Evolutionary conservation across 2,888 invertebrate genomes (phyloP).

Genomic region (Chaitophorus viminalis): DNA sequence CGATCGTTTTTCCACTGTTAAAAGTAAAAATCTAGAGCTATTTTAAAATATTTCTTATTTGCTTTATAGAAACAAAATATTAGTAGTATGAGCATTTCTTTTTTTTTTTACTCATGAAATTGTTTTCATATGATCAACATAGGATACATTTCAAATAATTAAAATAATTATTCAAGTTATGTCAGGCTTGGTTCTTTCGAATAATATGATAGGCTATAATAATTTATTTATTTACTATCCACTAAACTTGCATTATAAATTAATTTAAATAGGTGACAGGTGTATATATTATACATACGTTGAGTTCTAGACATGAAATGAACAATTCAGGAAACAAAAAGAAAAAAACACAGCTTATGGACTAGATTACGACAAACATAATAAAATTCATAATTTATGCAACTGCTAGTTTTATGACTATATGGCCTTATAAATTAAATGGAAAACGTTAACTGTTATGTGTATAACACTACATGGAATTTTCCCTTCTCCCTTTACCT

Average conservation of each 20-base stretch:
- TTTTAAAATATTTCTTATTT: constrained; percentile 1
- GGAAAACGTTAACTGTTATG: not conserved
- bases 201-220: no score
- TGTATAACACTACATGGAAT: not conserved
- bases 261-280: not conserved
- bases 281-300: not conserved
- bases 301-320: no score
- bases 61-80: no score
- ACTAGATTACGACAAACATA: not conserved
- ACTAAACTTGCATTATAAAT: not conserved
- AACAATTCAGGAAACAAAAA: not conserved
- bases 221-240: not conserved
- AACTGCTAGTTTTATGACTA: not conserved
- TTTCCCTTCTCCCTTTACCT: no score
- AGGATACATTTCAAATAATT: no score
- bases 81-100: no score
- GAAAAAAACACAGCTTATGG: not conserved
- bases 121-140: no score
- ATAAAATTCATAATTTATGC: not conserved
- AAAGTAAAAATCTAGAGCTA: not conserved
- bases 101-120: no score
- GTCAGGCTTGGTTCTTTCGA: no score
- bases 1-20: not conserved
- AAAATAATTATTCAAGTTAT: no score
- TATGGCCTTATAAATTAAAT: not conserved